These are phyloP conservation scores for Arremon aurantiirostris DNA, from an alignment of 2,797 vertebrate genomes.

Conservation along the genomic window DNA sequence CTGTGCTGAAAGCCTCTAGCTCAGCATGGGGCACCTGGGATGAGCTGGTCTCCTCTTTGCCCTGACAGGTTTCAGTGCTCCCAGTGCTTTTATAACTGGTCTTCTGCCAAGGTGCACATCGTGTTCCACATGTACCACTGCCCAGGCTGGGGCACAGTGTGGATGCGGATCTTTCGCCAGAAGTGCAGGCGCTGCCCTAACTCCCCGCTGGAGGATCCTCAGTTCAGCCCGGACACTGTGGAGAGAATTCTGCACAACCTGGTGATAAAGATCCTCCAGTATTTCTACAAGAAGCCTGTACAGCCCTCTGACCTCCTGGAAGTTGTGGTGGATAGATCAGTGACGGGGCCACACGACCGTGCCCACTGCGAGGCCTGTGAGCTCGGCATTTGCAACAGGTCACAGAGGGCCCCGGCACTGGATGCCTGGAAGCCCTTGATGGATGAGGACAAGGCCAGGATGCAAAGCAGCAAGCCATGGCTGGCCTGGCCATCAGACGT, in stretches of 20 bases:
- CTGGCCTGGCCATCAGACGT: fast-evolving
- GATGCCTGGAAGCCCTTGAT: neutral
- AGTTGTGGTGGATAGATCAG: neutral
- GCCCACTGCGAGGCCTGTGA: slow-evolving; percentile 48
- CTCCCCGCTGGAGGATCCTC: neutral
- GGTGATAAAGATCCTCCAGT: slow-evolving; percentile 24
- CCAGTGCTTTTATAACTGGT: slow-evolving; percentile 14
- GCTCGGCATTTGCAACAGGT: neutral
- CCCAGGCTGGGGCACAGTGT: neutral
- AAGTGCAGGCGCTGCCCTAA: slow-evolving; percentile 12
- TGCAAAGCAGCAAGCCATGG: fast-evolving
- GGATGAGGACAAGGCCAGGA: neutral
- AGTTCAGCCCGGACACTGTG: slow-evolving; percentile 1
- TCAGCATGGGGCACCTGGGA: neutral
- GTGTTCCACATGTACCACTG: slow-evolving; percentile 14
- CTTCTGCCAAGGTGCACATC: slow-evolving; percentile 28
- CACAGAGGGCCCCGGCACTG: fast-evolving
- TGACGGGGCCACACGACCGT: neutral
- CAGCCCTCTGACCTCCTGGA: neutral
- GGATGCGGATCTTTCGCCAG: slow-evolving; percentile 49
- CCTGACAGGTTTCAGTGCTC: slow-evolving; percentile 62
- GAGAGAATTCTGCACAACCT: slow-evolving; percentile 51
- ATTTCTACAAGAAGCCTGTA: neutral
- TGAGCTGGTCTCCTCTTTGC: neutral
- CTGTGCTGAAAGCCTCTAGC: fast-evolving